Base-by-base conservation (phyloP, 2,797 vertebrate genomes). In the Aselliscus stoliczkanus region DNA sequence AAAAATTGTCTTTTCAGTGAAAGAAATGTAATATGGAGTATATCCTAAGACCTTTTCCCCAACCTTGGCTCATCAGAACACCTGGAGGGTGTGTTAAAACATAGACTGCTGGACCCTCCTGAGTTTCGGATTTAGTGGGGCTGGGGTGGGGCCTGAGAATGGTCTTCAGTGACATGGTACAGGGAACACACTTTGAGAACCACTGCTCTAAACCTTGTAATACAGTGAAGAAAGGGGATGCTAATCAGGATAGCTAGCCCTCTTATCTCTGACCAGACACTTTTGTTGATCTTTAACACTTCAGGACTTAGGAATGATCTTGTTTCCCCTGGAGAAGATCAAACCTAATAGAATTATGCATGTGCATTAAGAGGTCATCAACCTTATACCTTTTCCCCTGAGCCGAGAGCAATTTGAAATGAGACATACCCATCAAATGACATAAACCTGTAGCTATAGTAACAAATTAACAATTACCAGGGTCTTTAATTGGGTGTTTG, bases 381-480 rank as follows among this genome's bases (percentile, higher is more conserved):
- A 89, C 86, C 54, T 88, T 62, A 88, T 4, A 75, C 83, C 56
- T 82, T 95, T 93, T 86, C 93, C 90, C 89, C 47, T 79, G 92
- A 37, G 92, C 37, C 58, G 67, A 75, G 58, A 96, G 58, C 96
- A 96, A 97, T 96, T 94, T 95, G 73, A 76, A 96, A 70, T 89
- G 79, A 94, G 70, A 88, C 5, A 50, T 86, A 95, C 56, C 79
- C 65, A 72, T 65, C 31, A 93, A 91, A 93, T 96, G 83, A 70
- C 89, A 89, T 65, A 94, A 93, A 96, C 31, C 42, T 97, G 96
- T 88, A 89, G 79, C 83, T 96, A 52, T 79, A 92, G 93, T 88
- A 94, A 97, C 86, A 88, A 90, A 94, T 95, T 90, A 93, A 94
- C 94, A 96, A 60, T 94, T 76, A 56, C 23, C 58, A 83, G 75